These are phyloP conservation scores for Lasioglossum calceatum DNA, from an alignment of 2,888 invertebrate genomes.

Conservation along the genomic window DNA sequence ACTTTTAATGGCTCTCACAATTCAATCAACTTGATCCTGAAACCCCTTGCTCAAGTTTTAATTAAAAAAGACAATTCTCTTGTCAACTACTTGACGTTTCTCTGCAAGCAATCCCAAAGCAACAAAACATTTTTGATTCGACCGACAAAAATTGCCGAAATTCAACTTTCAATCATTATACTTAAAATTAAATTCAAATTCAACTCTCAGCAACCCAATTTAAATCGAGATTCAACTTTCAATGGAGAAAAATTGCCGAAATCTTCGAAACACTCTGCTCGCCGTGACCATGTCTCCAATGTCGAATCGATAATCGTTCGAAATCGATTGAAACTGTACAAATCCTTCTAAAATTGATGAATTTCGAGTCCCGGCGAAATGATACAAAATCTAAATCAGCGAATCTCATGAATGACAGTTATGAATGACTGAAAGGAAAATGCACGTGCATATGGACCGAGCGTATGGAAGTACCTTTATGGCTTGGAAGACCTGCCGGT, in stretches of 20 bases:
- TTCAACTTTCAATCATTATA: too few relatives aligned
- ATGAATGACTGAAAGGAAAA: constrained; percentile 78
- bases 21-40: not conserved
- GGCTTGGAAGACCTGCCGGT: constrained; percentile 82
- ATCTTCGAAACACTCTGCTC: too few relatives aligned
- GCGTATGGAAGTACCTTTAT: constrained; percentile 81
- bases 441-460: constrained; percentile 75
- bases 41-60: not conserved
- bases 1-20: not conserved
- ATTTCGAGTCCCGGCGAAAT: not conserved
- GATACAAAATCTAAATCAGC: constrained; percentile 34
- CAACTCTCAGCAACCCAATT: too few relatives aligned
- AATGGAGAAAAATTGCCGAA: too few relatives aligned
- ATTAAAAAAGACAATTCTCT: not conserved
- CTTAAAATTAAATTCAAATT: too few relatives aligned
- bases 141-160: not conserved
- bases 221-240: not conserved
- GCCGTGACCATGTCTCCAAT: not conserved
- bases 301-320: not conserved
- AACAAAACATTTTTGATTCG: not conserved
- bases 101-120: not conserved
- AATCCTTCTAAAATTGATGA: not conserved
- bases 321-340: not conserved
- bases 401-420: constrained; percentile 68
- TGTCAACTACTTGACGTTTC: not conserved